Conservation (phyloP, 2,888 invertebrate species). For the Portevinia maculata region DNA sequence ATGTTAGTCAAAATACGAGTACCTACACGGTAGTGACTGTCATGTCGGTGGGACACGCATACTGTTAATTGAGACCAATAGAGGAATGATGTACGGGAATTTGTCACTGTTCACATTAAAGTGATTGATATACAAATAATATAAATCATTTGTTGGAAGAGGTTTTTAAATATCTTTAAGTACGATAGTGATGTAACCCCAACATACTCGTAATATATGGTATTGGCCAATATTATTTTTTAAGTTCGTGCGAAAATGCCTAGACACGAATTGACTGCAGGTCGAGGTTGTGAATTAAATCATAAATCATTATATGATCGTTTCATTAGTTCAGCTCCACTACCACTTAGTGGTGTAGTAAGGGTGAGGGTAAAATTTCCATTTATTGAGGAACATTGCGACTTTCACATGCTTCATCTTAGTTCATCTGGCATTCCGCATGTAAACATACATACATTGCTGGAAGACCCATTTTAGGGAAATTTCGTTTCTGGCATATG, state of each 20-base stretch:
- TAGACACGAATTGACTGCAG: neutral
- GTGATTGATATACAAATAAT: neutral
- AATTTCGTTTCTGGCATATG: too few relatives aligned
- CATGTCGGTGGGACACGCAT: constrained; percentile 19
- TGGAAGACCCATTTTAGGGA: too few relatives aligned
- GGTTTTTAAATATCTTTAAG: neutral
- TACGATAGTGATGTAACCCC: constrained; percentile 9
- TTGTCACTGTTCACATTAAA: neutral
- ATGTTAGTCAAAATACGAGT: constrained; percentile 12
- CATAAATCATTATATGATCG: neutral
- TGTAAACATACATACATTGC: too few relatives aligned
- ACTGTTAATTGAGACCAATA: constrained; percentile 7
- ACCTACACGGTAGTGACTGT: neutral
- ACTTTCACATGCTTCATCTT: too few relatives aligned
- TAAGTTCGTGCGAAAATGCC: constrained; percentile 9
- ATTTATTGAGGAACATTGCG: too few relatives aligned
- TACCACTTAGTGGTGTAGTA: neutral
- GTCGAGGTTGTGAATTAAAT: neutral
- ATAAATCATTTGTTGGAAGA: neutral
- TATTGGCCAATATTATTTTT: neutral
- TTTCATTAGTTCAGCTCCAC: neutral
- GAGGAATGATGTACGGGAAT: neutral
- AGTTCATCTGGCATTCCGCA: too few relatives aligned
- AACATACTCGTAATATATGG: neutral
- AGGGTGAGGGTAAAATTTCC: too few relatives aligned